phyloP scores from a whole-genome alignment of 1,140 invertebrate genomes.

The Nymphalis io region DNA sequence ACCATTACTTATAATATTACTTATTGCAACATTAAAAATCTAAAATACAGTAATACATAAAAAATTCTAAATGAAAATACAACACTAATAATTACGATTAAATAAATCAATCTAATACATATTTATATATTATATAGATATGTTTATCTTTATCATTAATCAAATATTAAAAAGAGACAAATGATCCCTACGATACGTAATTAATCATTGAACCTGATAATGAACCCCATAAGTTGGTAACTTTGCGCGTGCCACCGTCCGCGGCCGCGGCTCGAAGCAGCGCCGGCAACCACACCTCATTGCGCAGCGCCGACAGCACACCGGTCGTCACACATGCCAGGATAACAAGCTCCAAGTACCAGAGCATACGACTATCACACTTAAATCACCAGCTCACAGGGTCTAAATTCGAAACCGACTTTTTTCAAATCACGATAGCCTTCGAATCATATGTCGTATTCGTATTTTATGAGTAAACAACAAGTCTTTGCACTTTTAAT shows the following conservation, averaged over 20 bases:
- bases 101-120: too few relatives aligned
- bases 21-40: neutral
- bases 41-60: too few relatives aligned
- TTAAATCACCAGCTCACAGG: neutral
- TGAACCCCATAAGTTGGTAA: conserved; percentile 56
- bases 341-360: conserved; percentile 63
- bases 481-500: too few relatives aligned
- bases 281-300: conserved; percentile 74
- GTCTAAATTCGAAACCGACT: neutral
- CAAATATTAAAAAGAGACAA: neutral
- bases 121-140: too few relatives aligned
- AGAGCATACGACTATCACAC: conserved; percentile 53
- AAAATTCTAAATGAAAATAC: too few relatives aligned
- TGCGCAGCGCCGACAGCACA: conserved; percentile 60
- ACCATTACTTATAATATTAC: conserved; percentile 4
- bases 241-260: conserved; percentile 42
- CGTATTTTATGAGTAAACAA: too few relatives aligned
- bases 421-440: neutral
- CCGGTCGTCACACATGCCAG: conserved; percentile 70
- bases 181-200: neutral
- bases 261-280: conserved; percentile 65
- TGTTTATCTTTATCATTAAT: too few relatives aligned
- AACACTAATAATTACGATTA: too few relatives aligned
- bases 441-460: too few relatives aligned
- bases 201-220: conserved; percentile 52